These are phyloP conservation scores for Lepidotrigona ventralis DNA, from an alignment of 1,140 invertebrate genomes.

Conservation along the genomic window DNA sequence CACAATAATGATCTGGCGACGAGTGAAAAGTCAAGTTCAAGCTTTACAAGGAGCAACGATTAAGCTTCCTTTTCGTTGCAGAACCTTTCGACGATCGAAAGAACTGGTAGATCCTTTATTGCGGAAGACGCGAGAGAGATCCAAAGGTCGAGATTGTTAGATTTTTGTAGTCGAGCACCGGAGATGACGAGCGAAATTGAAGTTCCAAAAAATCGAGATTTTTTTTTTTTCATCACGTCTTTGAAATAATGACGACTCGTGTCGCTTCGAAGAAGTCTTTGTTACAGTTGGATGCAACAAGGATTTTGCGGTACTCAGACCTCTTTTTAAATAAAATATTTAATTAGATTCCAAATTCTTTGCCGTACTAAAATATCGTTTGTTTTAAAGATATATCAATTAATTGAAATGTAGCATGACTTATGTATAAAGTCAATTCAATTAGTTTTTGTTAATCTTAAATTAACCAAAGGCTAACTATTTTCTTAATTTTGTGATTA, in stretches of 20 bases:
- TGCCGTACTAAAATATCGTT: no score
- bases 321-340: no score
- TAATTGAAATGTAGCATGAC: no score
- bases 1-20: neutral
- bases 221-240: neutral
- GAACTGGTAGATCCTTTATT: neutral
- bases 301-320: no score
- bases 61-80: neutral
- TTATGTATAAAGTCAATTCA: no score
- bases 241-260: neutral
- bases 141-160: constrained; percentile 17
- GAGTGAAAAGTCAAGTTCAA: neutral
- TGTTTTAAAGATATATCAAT: no score
- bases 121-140: neutral
- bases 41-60: constrained; percentile 3
- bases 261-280: neutral
- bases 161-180: neutral
- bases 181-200: constrained; percentile 7
- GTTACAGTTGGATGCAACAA: no score
- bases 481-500: no score
- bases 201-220: neutral
- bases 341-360: no score
- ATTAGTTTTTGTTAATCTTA: no score
- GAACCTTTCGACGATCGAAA: neutral
- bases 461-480: no score